These are phyloP conservation scores for Catocala nupta DNA, from an alignment of 2,888 invertebrate genomes.

Conservation along the genomic window DNA sequence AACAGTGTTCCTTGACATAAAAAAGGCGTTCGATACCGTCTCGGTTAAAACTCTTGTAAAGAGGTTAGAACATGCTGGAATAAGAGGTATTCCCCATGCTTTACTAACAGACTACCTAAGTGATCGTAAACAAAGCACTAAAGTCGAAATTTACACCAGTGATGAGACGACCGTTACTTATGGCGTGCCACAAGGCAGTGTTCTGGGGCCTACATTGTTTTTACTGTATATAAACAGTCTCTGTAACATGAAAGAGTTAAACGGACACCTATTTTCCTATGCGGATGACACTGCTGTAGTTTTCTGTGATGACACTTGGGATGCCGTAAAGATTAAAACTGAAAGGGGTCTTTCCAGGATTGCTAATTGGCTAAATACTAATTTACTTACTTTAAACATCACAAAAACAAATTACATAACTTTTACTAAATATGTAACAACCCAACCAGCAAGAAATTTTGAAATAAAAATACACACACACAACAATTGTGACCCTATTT, in stretches of 20 bases:
- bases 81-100: background rate
- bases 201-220: constrained; percentile 18
- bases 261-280: constrained; percentile 8
- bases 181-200: background rate
- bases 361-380: no score
- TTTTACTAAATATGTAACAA: no score
- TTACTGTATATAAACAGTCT: constrained; percentile 16
- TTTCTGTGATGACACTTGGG: no score
- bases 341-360: no score
- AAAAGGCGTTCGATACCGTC: constrained; percentile 1
- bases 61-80: constrained; percentile 2
- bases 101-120: background rate
- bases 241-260: constrained; percentile 6
- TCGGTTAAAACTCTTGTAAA: background rate
- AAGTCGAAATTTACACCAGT: background rate
- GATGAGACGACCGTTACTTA: background rate
- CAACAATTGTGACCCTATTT: no score
- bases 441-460: no score
- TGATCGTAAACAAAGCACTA: background rate
- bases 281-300: constrained; percentile 11
- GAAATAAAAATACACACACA: no score
- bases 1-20: background rate
- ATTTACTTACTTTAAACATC: no score
- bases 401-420: no score
- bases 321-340: no score